Evolutionary conservation across 1,140 invertebrate genomes (phyloP), one percentile per base, ranked within the genome.

Genomic region (Teleopsis dalmanni): DNA sequence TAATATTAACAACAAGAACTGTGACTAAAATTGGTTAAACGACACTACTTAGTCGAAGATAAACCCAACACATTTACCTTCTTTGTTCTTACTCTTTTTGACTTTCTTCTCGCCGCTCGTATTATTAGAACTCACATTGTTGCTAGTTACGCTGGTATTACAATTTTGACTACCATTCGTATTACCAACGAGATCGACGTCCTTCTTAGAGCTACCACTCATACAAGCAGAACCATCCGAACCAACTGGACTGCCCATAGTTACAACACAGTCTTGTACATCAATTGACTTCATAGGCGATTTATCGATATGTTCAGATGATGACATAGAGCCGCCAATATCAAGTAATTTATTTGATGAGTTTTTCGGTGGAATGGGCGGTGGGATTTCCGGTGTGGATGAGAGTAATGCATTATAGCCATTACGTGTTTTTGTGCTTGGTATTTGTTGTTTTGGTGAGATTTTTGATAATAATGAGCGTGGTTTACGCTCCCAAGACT

Each of bases 51-150:
- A 51, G 56, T 56, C 54, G 64, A 67, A 62, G 64, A 56, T 65
- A 65, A 68, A 68, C 61, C 62, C 60, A 62, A 62, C 46, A 57
- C 46, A 65, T 64, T 67, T 66, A 69, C 62, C 62, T 71, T 65
- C 60, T 65, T 62, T 62, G 53, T 61, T 65, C 60, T 71, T 68
- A 62, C 63, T 71, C 63, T 64, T 62, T 60, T 66, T 67, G 54
- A 58, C 63, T 66, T 70, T 66, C 56, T 68, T 69, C 57, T 69
- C 65, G 60, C 65, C 64, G 34, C 59, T 67, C 38, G 59, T 59
- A 48, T 56, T 63, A 46, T 54, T 60, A 41, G 60, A 62, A 51
- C 60, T 56, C 13, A 40, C 38, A 21, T 37, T 33, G 25, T 42
- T 44, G 47, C 51, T 52, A 14, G 14, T 14, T 19, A n/a, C 21